Evolutionary conservation across 2,888 invertebrate species (phyloP).

Genomic region (Strigamia maritima): DNA sequence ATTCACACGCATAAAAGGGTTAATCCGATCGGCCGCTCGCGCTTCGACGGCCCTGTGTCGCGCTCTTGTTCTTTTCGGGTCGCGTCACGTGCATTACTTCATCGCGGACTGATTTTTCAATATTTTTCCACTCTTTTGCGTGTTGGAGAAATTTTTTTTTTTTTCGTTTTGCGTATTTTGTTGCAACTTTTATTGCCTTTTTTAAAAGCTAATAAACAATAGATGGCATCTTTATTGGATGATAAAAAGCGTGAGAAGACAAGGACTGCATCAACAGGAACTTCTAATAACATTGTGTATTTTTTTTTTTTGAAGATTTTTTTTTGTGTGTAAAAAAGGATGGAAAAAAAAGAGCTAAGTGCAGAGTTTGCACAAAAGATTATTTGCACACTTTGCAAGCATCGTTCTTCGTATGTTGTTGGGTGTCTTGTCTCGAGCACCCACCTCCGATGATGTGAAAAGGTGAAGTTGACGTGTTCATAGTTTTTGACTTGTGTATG

Average conservation of each 20-base stretch:
- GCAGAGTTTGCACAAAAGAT: conserved; percentile 1
- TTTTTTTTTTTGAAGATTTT: background rate
- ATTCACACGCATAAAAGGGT: conserved; percentile 21
- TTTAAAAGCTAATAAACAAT: conserved; percentile 19
- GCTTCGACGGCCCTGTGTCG: background rate
- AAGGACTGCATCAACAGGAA: conserved; percentile 23
- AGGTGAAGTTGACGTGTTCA: background rate
- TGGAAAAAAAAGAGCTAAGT: background rate
- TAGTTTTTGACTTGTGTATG: background rate
- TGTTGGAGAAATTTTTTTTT: background rate
- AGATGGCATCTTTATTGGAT: conserved; percentile 19
- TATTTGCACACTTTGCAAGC: background rate
- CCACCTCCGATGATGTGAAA: background rate
- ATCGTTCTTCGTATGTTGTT: background rate
- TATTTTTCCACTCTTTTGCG: background rate
- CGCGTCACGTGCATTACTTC: background rate
- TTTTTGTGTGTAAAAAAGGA: background rate
- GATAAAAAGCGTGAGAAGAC: conserved; percentile 23
- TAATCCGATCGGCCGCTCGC: conserved; percentile 10
- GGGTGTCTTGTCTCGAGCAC: background rate
- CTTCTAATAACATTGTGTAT: conserved; percentile 15
- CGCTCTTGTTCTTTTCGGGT: background rate
- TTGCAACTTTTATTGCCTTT: conserved; percentile 15
- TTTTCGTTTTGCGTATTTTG: background rate
- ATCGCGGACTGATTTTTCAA: background rate